Percentiles rank a stretch among this genome's conserved stretches.
phyloP scores from a whole-genome alignment of 2,113 vertebrate genomes.

The Sialia sialis region DNA sequence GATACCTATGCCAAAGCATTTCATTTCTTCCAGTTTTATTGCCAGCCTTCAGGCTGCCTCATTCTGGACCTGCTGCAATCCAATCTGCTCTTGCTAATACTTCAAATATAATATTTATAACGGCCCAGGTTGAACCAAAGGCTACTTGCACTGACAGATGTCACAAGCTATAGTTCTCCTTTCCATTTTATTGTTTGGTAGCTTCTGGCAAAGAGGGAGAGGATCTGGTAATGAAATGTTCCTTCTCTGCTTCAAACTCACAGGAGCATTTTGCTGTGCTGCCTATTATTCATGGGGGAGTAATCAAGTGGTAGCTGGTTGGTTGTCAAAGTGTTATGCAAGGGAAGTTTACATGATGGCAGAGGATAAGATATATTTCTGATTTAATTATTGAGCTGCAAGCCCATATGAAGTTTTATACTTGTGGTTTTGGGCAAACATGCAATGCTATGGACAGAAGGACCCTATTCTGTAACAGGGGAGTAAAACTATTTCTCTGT shows the following conservation, averaged over 20 bases:
- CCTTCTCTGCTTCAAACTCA: not conserved
- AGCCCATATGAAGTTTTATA: not conserved
- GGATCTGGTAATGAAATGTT: conserved; percentile 37
- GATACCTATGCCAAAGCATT: conserved; percentile 19
- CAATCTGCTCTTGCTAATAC: conserved; percentile 63
- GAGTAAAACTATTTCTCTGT: not conserved
- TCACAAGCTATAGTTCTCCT: conserved; percentile 36
- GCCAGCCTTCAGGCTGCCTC: conserved; percentile 39
- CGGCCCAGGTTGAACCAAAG: conserved; percentile 33
- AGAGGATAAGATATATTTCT: not conserved
- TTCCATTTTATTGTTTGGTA: conserved; percentile 49
- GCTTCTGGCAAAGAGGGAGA: conserved; percentile 45
- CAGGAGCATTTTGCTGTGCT: not conserved
- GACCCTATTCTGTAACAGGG: not conserved
- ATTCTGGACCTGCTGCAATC: conserved; percentile 47
- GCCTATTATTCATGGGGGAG: not conserved
- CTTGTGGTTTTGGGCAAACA: not conserved
- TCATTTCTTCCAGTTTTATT: conserved; percentile 39
- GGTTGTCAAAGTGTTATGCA: not conserved
- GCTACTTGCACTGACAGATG: conserved; percentile 49
- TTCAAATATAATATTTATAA: conserved; percentile 67
- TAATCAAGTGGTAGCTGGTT: not conserved
- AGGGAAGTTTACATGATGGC: not conserved
- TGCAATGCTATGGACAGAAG: not conserved
- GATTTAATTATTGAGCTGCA: not conserved